phyloP scores from a whole-genome alignment of 1,140 invertebrate species.

The Ooceraea biroi region DNA sequence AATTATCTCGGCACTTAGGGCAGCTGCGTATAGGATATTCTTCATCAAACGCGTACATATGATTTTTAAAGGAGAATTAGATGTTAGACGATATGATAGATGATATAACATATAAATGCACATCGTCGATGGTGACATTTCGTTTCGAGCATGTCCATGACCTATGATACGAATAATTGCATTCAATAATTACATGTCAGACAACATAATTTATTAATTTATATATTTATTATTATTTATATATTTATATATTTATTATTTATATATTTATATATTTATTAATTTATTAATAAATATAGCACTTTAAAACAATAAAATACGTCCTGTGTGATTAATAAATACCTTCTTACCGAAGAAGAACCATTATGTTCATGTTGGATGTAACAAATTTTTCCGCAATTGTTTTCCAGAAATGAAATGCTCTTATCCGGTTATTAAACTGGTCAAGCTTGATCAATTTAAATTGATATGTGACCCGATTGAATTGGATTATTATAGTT shows the following conservation, averaged over 20 bases:
- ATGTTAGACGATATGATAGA: not conserved
- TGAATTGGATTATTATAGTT: not conserved
- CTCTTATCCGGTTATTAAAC: not conserved
- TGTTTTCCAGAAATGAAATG: not conserved
- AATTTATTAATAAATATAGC: too few relatives aligned
- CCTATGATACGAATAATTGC: not conserved
- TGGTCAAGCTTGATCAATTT: too few relatives aligned
- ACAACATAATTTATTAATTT: too few relatives aligned
- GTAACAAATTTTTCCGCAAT: not conserved
- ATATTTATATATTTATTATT: too few relatives aligned
- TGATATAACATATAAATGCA: not conserved
- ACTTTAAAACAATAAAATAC: too few relatives aligned
- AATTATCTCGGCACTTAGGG: conserved; percentile 57
- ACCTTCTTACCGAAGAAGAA: not conserved
- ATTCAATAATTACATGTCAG: not conserved
- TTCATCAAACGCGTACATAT: not conserved
- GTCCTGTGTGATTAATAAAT: conserved; percentile 14
- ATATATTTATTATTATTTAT: too few relatives aligned
- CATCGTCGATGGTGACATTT: not conserved
- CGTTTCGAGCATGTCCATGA: not conserved
- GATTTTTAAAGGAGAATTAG: not conserved
- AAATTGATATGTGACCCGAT: not conserved
- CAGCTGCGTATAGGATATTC: not conserved
- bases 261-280: too few relatives aligned
- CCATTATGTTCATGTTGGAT: not conserved